These are phyloP conservation scores for Anaspis maculata DNA, from an alignment of 2,888 invertebrate species.

Conservation along the genomic window DNA sequence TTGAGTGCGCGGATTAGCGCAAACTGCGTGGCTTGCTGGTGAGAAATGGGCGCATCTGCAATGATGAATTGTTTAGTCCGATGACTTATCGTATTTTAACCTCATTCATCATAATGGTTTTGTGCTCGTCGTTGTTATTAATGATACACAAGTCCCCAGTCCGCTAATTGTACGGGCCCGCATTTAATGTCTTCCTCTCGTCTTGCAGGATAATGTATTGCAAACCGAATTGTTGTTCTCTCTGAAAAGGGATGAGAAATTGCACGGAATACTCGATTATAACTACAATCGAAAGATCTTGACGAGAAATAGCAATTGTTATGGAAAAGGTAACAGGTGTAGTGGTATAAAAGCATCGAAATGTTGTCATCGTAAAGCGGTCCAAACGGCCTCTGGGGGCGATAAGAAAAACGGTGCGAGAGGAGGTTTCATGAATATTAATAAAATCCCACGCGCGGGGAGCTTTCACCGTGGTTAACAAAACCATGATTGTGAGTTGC, in stretches of 20 bases:
- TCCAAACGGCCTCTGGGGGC: not conserved
- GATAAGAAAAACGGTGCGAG: slow-evolving; percentile 4
- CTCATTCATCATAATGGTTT: slow-evolving; percentile 25
- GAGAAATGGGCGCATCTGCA: slow-evolving; percentile 13
- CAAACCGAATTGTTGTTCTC: too few relatives aligned
- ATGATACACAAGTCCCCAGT: slow-evolving; percentile 22
- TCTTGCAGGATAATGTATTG: too few relatives aligned
- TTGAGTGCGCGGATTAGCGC: too few relatives aligned
- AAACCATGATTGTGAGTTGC: slow-evolving; percentile 1
- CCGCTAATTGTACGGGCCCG: slow-evolving; percentile 28
- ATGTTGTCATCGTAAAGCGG: not conserved
- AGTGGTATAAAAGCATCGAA: too few relatives aligned
- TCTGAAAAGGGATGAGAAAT: too few relatives aligned
- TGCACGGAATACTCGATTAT: too few relatives aligned
- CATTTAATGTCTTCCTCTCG: too few relatives aligned
- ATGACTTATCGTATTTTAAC: slow-evolving; percentile 27
- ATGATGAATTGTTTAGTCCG: slow-evolving; percentile 25
- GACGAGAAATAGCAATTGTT: too few relatives aligned
- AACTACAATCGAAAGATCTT: too few relatives aligned
- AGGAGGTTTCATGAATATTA: slow-evolving; percentile 5
- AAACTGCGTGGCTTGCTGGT: not conserved
- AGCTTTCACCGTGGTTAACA: slow-evolving; percentile 2
- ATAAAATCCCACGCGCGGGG: slow-evolving; percentile 3
- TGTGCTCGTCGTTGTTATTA: slow-evolving; percentile 23
- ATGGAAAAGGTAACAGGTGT: too few relatives aligned